Conservation (phyloP, 2,888 invertebrate genomes). For the Clistopyga incitator region DNA sequence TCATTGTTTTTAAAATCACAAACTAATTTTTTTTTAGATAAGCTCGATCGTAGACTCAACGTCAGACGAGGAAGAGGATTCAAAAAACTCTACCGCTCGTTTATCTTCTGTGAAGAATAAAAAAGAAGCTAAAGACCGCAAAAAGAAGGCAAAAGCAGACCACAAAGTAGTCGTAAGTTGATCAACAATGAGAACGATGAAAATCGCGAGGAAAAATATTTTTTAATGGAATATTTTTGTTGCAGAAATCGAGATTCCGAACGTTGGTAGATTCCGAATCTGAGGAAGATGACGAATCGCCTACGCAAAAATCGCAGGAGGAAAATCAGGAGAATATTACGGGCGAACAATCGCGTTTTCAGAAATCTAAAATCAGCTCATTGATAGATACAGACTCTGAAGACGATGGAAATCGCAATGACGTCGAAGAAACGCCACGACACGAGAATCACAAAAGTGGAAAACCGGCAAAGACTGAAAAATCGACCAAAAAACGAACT, state of each 20-base stretch:
- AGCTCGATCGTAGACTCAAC: conserved; percentile 44
- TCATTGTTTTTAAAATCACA: too few relatives aligned
- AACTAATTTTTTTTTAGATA: conserved; percentile 32
- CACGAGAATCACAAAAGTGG: conserved; percentile 24
- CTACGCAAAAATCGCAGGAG: too few relatives aligned
- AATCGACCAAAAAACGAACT: conserved; percentile 64
- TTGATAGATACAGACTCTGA: conserved; percentile 76
- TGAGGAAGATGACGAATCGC: too few relatives aligned
- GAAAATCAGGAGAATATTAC: not conserved
- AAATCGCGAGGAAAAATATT: not conserved
- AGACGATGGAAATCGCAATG: conserved; percentile 53
- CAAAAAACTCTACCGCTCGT: not conserved
- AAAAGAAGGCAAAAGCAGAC: conserved; percentile 15
- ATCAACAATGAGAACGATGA: not conserved
- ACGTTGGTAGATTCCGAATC: too few relatives aligned
- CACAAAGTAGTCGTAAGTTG: conserved; percentile 33
- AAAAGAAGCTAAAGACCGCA: conserved; percentile 18
- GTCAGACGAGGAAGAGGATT: conserved; percentile 39
- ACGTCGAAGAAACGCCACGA: conserved; percentile 6
- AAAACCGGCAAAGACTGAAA: conserved; percentile 22
- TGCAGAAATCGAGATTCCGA: too few relatives aligned
- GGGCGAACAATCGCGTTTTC: conserved; percentile 36
- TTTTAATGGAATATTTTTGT: too few relatives aligned
- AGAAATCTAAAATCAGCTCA: conserved; percentile 69
- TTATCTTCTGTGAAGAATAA: conserved; percentile 1